phyloP scores from a whole-genome alignment of 1,140 invertebrate genomes.

The Drosophila sturtevanti region DNA sequence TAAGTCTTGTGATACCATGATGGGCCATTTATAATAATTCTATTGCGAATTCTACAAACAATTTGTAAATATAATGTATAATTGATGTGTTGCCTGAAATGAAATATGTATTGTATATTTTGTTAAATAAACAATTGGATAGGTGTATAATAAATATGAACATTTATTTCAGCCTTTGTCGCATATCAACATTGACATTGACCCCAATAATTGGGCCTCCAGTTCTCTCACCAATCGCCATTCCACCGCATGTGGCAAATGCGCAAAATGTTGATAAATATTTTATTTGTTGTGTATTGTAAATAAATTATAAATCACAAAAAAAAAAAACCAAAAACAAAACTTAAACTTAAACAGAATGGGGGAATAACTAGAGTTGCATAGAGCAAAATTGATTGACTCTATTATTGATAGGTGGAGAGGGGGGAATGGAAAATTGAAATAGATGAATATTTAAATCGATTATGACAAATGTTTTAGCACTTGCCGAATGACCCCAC shows the following conservation, averaged over 20 bases:
- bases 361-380: background rate
- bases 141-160: conserved; percentile 19
- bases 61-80: conserved; percentile 49
- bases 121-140: conserved; percentile 10
- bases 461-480: conserved; percentile 63
- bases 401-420: conserved; percentile 47
- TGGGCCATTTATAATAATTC: conserved; percentile 76
- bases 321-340: conserved; percentile 24
- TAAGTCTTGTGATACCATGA: conserved; percentile 76
- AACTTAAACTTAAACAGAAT: background rate
- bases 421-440: conserved; percentile 43
- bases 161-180: conserved; percentile 35
- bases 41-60: conserved; percentile 52
- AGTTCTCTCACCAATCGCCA: conserved; percentile 7
- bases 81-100: conserved; percentile 57
- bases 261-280: conserved; percentile 53
- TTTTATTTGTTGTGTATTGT: conserved; percentile 32
- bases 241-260: conserved; percentile 20
- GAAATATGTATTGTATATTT: conserved; percentile 32
- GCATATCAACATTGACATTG: conserved; percentile 55
- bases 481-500: conserved; percentile 15
- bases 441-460: conserved; percentile 59
- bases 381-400: conserved; percentile 38
- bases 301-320: conserved; percentile 62
- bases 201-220: conserved; percentile 51